Percentiles rank a stretch among this genome's conserved stretches.
These are phyloP conservation scores for Siderastrea radians DNA, from an alignment of 92 coral and sea anemone species.

Conservation along the genomic window DNA sequence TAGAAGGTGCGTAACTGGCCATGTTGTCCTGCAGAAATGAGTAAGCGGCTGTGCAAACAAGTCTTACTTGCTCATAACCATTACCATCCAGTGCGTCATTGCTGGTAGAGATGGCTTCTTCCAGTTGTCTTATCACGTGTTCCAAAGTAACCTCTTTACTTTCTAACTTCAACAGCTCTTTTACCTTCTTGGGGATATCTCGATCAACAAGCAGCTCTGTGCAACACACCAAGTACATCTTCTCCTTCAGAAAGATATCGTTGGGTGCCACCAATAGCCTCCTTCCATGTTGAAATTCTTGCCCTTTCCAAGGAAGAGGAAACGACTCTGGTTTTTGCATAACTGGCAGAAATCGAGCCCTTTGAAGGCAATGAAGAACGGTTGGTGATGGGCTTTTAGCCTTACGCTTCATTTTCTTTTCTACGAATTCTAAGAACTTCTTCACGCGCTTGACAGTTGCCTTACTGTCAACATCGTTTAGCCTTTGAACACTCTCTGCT, in stretches of 20 bases:
- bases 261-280: conserved; percentile 55
- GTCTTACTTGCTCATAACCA: conserved; percentile 17
- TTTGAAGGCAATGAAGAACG: neutral
- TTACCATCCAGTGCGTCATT: neutral
- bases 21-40: conserved; percentile 41
- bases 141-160: conserved; percentile 24
- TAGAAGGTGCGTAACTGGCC: neutral
- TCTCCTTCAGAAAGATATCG: conserved; percentile 39
- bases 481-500: conserved; percentile 66
- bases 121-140: conserved; percentile 53
- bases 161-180: conserved; percentile 38
- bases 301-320: conserved; percentile 78
- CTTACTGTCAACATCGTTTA: conserved; percentile 35
- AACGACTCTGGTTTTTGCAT: conserved; percentile 60
- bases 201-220: conserved; percentile 63
- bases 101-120: conserved; percentile 43
- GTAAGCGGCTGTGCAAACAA: conserved; percentile 58
- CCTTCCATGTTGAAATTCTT: conserved; percentile 23
- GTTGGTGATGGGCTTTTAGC: neutral
- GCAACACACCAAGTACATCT: conserved; percentile 68
- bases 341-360: conserved; percentile 65
- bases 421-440: conserved; percentile 46
- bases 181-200: conserved; percentile 22
- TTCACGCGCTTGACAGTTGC: conserved; percentile 52
- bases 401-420: conserved; percentile 34